These are phyloP conservation scores for Zygothrica quintamaculata DNA, from an alignment of 2,888 invertebrate genomes.

Conservation along the genomic window DNA sequence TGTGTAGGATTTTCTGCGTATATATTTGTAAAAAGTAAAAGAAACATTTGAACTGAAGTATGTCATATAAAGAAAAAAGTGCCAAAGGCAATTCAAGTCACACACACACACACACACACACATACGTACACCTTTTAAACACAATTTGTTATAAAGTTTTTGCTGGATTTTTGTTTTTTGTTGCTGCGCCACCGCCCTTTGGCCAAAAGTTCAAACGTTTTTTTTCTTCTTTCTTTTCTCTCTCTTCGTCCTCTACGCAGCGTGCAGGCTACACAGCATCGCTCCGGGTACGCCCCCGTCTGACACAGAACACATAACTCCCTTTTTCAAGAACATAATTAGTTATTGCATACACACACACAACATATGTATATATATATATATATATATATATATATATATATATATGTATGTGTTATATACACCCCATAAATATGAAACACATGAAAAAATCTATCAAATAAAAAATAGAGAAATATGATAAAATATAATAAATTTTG, in stretches of 20 bases:
- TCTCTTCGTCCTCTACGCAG: no score
- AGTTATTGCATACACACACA: neutral
- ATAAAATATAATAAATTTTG: no score
- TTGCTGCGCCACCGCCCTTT: conserved; percentile 49
- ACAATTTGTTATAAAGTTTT: conserved; percentile 27
- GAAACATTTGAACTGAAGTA: conserved; percentile 35
- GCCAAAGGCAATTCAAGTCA: conserved; percentile 31
- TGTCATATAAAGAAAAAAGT: conserved; percentile 41
- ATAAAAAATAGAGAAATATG: no score
- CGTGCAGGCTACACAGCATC: no score
- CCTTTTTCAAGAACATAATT: no score
- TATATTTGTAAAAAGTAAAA: conserved; percentile 5
- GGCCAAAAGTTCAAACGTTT: conserved; percentile 19
- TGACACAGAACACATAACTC: no score
- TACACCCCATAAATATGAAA: no score
- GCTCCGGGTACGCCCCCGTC: no score
- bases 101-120: conserved; percentile 16
- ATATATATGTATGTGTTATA: no score
- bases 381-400: no score
- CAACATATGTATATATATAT: conserved; percentile 13
- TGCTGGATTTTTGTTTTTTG: conserved; percentile 7
- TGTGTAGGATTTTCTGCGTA: no score
- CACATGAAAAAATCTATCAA: no score
- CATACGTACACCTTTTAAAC: conserved; percentile 13
- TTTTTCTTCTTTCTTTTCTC: neutral